A percentile compares a stretch with the other conserved stretches of the same genome.
Evolutionary conservation across 2,888 invertebrate genomes (phyloP).

Genomic region (Volucella zonaria): DNA sequence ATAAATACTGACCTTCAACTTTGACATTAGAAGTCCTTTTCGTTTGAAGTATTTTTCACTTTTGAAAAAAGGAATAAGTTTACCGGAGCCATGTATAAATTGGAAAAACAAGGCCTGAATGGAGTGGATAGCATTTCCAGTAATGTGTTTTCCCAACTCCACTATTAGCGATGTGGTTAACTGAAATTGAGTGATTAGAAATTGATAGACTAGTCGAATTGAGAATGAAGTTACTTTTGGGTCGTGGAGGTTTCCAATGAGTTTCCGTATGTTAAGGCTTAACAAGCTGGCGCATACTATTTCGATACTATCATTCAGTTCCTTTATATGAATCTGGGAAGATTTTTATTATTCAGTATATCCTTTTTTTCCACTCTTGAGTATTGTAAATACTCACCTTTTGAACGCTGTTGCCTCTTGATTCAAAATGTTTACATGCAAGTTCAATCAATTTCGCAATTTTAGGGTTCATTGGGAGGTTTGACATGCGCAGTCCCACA

Average conservation of each 20-base stretch:
- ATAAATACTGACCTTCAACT: conserved; percentile 34
- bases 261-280: conserved; percentile 28
- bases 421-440: conserved; percentile 54
- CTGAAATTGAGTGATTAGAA: background rate
- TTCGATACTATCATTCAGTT: conserved; percentile 55
- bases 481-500: conserved; percentile 2
- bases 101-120: conserved; percentile 51
- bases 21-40: conserved; percentile 35
- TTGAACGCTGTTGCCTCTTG: conserved; percentile 57
- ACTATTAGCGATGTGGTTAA: conserved; percentile 30
- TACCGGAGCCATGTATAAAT: conserved; percentile 31
- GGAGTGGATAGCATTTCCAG: conserved; percentile 45
- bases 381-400: conserved; percentile 29
- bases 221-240: background rate
- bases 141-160: conserved; percentile 53
- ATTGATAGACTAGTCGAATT: background rate
- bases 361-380: background rate
- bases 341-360: background rate
- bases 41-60: conserved; percentile 27
- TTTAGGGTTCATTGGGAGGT: conserved; percentile 23
- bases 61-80: conserved; percentile 6
- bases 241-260: conserved; percentile 47
- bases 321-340: conserved; percentile 50
- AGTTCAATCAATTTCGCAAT: conserved; percentile 37
- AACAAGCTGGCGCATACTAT: conserved; percentile 33